Conservation (phyloP, 2,888 invertebrate species). For the Dichetophora obliterata region DNA sequence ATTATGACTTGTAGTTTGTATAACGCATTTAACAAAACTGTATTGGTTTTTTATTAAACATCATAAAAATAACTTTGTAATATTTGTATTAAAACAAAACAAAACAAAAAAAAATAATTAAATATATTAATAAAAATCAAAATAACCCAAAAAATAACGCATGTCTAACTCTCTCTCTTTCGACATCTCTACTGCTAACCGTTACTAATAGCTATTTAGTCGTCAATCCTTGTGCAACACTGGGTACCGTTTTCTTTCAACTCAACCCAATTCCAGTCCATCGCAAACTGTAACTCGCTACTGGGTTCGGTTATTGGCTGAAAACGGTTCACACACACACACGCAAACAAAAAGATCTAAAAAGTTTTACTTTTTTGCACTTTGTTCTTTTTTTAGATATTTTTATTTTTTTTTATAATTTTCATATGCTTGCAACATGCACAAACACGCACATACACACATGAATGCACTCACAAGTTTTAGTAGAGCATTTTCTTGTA, state of each 20-base stretch:
- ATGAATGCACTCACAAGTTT: neutral
- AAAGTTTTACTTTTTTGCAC: no score
- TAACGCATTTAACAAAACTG: neutral
- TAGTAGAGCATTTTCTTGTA: neutral
- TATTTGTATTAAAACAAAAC: neutral
- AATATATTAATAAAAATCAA: constrained; percentile 13
- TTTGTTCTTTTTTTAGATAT: neutral
- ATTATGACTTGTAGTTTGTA: neutral
- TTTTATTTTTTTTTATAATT: neutral
- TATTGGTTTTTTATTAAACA: no score
- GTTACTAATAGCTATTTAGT: neutral
- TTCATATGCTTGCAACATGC: neutral
- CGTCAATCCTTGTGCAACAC: neutral
- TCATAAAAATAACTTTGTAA: neutral
- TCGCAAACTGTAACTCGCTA: no score
- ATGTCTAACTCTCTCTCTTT: constrained; percentile 23
- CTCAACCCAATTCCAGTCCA: no score
- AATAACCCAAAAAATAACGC: constrained; percentile 19
- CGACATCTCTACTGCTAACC: neutral
- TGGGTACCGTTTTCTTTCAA: no score
- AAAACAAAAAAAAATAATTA: constrained; percentile 2
- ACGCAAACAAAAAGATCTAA: no score
- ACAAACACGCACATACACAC: neutral
- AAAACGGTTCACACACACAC: neutral
- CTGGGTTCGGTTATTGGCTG: no score